These are phyloP conservation scores for Catocala nupta DNA, from an alignment of 2,888 invertebrate genomes.

Conservation along the genomic window DNA sequence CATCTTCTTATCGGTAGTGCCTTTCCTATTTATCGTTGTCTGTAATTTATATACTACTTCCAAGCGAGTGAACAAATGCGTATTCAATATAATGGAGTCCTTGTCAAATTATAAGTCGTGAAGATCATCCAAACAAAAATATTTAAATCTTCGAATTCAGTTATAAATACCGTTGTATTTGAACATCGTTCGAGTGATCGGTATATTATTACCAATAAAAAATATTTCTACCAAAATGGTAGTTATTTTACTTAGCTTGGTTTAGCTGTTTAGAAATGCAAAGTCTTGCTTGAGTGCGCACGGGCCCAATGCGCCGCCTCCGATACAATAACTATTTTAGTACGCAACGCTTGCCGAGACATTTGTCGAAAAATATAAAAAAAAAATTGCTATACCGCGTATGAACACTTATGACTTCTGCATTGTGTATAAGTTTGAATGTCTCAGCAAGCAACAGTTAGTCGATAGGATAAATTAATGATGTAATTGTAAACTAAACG, in stretches of 20 bases:
- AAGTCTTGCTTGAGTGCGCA: constrained; percentile 54
- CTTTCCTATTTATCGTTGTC: constrained; percentile 55
- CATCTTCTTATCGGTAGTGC: constrained; percentile 69
- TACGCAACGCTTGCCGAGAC: constrained; percentile 69
- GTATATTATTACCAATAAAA: constrained; percentile 26
- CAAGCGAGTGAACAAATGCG: constrained; percentile 20
- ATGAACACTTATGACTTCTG: constrained; percentile 49
- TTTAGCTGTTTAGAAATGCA: constrained; percentile 60
- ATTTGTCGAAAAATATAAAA: constrained; percentile 45
- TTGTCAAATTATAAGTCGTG: constrained; percentile 27
- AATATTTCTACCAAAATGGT: constrained; percentile 49
- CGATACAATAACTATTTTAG: constrained; percentile 76
- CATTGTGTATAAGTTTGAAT: constrained; percentile 46
- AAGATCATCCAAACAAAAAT: constrained; percentile 11
- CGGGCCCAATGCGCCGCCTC: constrained; percentile 63
- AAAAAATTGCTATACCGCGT: constrained; percentile 44
- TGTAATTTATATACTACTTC: constrained; percentile 23
- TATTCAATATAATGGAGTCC: constrained; percentile 24
- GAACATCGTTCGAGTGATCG: constrained; percentile 18
- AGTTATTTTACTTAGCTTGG: constrained; percentile 47
- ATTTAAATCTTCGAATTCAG: constrained; percentile 12
- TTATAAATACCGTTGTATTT: constrained; percentile 8
- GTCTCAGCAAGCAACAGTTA: constrained; percentile 69
- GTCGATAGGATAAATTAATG: constrained; percentile 61
- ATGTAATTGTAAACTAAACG: constrained; percentile 71